phyloP scores from a whole-genome alignment of 2,113 vertebrate genomes.

The Neotragus moschatus region DNA sequence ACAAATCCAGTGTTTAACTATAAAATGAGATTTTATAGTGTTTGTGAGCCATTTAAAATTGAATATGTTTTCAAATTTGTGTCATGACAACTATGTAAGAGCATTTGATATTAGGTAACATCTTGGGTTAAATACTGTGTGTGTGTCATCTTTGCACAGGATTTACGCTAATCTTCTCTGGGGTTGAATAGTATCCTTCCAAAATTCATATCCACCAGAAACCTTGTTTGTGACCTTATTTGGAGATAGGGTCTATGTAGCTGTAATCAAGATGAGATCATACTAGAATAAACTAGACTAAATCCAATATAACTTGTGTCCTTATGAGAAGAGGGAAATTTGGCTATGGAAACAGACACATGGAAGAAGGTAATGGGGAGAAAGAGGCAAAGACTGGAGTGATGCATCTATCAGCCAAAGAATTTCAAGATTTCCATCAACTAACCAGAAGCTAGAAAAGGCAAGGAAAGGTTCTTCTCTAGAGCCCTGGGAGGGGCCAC shows the following conservation, averaged over 20 bases:
- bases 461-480: neutral
- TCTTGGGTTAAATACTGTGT: neutral
- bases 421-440: neutral
- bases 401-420: neutral
- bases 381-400: neutral
- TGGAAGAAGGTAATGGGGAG: neutral
- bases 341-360: neutral
- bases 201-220: neutral
- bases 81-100: neutral
- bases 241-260: neutral
- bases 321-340: neutral
- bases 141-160: neutral
- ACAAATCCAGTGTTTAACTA: neutral
- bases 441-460: neutral
- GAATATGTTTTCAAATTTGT: neutral
- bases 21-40: neutral
- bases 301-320: neutral
- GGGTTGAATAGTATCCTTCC: neutral
- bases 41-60: neutral
- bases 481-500: neutral
- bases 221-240: neutral
- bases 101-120: neutral
- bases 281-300: neutral
- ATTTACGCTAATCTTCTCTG: neutral
- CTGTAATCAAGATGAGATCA: neutral